Evolutionary conservation across 2,113 vertebrate genomes (phyloP).

Genomic region (Panurus biarmicus): DNA sequence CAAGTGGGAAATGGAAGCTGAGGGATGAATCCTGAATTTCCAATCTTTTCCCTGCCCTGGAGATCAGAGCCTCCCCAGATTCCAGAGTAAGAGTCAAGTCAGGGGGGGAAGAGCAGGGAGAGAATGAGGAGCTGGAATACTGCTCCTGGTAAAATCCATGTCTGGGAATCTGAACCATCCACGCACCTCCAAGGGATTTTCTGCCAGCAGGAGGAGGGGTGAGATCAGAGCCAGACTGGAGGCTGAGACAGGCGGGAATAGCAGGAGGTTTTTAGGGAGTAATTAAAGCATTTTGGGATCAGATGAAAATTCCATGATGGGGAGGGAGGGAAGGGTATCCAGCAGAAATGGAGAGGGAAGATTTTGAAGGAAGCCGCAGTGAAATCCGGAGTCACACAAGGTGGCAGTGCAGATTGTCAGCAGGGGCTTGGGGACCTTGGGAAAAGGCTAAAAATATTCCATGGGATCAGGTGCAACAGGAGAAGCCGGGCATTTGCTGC

Average conservation of each 20-base stretch:
- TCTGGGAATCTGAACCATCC: not conserved
- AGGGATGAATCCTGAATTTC: not conserved
- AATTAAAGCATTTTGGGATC: not conserved
- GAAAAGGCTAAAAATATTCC: not conserved
- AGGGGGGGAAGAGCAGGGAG: not conserved
- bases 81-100: not conserved
- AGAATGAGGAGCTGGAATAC: not conserved
- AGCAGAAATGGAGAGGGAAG: accelerated
- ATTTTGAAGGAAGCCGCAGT: not conserved
- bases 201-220: not conserved
- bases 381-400: slow-evolving; percentile 10
- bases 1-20: not conserved
- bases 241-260: not conserved
- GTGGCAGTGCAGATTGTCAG: slow-evolving; percentile 58
- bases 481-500: not conserved
- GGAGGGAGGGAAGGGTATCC: not conserved
- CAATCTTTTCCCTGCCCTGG: not conserved
- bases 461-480: not conserved
- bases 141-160: not conserved
- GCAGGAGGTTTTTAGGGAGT: not conserved
- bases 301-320: not conserved
- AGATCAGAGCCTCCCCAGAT: not conserved
- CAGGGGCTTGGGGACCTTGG: not conserved
- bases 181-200: not conserved
- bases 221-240: not conserved